phyloP scores from a whole-genome alignment of 2,797 vertebrate genomes.

The Acestrorhynchus altus region DNA sequence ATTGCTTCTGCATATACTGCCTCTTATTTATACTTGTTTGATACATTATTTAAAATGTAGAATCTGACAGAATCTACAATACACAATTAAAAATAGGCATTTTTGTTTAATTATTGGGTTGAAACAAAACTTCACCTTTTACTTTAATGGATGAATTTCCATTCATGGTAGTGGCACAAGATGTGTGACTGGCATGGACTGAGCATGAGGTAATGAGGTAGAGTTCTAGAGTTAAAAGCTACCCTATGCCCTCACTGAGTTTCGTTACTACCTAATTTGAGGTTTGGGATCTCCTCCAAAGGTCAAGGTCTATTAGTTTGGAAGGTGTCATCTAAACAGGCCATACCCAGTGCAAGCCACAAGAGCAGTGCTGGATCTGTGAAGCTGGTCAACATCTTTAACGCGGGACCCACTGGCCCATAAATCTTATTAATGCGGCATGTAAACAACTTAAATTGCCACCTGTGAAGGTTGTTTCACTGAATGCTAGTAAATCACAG shows the following conservation, averaged over 20 bases:
- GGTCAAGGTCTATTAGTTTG: constrained; percentile 69
- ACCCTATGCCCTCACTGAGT: constrained; percentile 56
- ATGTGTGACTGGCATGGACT: constrained; percentile 71
- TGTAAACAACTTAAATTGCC: constrained; percentile 69
- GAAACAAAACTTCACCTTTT: constrained; percentile 22
- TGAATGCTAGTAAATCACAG: constrained; percentile 46
- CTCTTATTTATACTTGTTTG: background rate
- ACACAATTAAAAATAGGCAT: no score
- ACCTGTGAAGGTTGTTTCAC: constrained; percentile 61
- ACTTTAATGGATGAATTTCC: constrained; percentile 53
- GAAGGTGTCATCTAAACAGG: constrained; percentile 72
- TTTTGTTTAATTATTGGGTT: constrained; percentile 14
- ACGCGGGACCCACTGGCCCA: constrained; percentile 23
- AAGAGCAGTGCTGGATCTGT: constrained; percentile 63
- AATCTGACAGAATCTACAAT: background rate
- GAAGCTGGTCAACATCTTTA: constrained; percentile 61
- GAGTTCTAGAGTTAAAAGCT: constrained; percentile 59
- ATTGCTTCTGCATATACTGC: background rate
- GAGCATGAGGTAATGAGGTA: constrained; percentile 80
- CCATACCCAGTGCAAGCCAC: constrained; percentile 57
- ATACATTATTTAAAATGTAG: constrained; percentile 3
- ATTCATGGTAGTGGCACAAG: constrained; percentile 48
- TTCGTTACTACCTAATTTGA: constrained; percentile 66
- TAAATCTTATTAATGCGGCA: constrained; percentile 67
- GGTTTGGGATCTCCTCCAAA: constrained; percentile 65